Percentiles rank a stretch among this genome's conserved stretches.
phyloP scores from a whole-genome alignment of 2,888 invertebrate genomes.

The Andrena praecox region DNA sequence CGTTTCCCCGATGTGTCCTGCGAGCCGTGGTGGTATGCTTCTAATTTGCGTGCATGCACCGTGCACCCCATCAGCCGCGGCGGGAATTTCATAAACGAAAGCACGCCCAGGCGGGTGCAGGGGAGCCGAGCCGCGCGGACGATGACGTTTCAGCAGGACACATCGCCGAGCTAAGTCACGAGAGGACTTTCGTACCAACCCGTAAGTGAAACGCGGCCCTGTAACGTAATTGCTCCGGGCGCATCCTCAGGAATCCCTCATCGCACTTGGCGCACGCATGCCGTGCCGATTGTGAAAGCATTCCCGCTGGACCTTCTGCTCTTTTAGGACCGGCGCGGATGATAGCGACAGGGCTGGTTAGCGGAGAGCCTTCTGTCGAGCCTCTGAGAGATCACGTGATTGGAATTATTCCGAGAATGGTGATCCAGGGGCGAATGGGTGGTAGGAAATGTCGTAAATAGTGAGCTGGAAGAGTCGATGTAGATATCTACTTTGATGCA shows the following conservation, averaged over 20 bases:
- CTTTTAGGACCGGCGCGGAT: neutral
- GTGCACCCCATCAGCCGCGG: slow-evolving; percentile 58
- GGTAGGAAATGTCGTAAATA: no score
- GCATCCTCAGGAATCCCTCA: slow-evolving; percentile 76
- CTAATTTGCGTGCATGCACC: slow-evolving; percentile 75
- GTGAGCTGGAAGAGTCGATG: no score
- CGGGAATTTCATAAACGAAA: slow-evolving; percentile 81
- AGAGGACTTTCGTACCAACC: slow-evolving; percentile 60
- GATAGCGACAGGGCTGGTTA: slow-evolving; percentile 11
- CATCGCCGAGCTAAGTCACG: slow-evolving; percentile 48
- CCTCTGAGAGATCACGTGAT: neutral
- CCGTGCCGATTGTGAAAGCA: neutral
- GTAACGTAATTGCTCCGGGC: slow-evolving; percentile 79
- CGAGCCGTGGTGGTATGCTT: slow-evolving; percentile 67
- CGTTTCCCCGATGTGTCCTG: slow-evolving; percentile 18
- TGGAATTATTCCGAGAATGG: neutral
- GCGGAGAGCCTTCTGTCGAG: neutral
- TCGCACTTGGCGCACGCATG: slow-evolving; percentile 60
- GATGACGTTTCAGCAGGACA: slow-evolving; percentile 36
- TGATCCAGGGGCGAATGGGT: no score
- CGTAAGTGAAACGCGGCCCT: slow-evolving; percentile 58
- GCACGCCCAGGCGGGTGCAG: slow-evolving; percentile 63
- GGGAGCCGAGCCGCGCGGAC: slow-evolving; percentile 48
- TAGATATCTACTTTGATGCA: no score
- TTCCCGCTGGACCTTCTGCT: slow-evolving; percentile 4